These are phyloP conservation scores for Chelon auratus DNA, from an alignment of 2,797 vertebrate genomes.

Conservation along the genomic window DNA sequence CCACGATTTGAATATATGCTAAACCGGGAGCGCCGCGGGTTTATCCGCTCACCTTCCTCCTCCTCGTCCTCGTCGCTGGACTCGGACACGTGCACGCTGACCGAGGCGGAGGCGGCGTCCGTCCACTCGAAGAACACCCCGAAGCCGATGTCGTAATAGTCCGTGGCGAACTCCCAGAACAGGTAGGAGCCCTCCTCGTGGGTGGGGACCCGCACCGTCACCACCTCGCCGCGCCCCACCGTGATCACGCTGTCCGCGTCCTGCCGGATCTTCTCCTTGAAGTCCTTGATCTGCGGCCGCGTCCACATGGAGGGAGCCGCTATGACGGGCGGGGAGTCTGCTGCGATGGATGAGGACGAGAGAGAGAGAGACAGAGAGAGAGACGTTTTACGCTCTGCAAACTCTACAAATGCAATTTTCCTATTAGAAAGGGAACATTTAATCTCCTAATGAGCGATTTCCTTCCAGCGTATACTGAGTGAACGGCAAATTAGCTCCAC, in stretches of 20 bases:
- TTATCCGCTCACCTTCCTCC: conserved; percentile 90
- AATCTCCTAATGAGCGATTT: neutral
- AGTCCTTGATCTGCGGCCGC: conserved; percentile 97
- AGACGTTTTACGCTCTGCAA: conserved; percentile 1
- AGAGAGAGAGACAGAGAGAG: neutral
- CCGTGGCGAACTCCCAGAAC: conserved; percentile 99
- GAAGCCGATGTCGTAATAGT: conserved; percentile 99
- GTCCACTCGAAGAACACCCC: conserved; percentile 99
- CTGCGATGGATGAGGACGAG: conserved; percentile 10
- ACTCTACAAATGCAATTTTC: neutral
- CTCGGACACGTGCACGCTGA: conserved; percentile 98
- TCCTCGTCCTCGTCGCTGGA: conserved; percentile 99
- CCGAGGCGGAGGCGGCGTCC: conserved; percentile 94
- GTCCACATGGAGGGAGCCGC: conserved; percentile 99
- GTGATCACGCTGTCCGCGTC: conserved; percentile 99
- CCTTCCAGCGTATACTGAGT: neutral
- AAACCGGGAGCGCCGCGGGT: neutral
- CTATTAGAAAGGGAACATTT: neutral
- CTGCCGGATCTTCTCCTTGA: conserved; percentile 99
- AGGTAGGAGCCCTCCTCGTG: conserved; percentile 98
- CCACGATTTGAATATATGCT: neutral
- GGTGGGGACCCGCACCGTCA: conserved; percentile 97
- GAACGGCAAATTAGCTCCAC: neutral
- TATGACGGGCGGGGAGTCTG: conserved; percentile 92
- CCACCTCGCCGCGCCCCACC: conserved; percentile 97